Base-by-base conservation (phyloP, 2,113 vertebrate genomes). In the Zapornia atra region DNA sequence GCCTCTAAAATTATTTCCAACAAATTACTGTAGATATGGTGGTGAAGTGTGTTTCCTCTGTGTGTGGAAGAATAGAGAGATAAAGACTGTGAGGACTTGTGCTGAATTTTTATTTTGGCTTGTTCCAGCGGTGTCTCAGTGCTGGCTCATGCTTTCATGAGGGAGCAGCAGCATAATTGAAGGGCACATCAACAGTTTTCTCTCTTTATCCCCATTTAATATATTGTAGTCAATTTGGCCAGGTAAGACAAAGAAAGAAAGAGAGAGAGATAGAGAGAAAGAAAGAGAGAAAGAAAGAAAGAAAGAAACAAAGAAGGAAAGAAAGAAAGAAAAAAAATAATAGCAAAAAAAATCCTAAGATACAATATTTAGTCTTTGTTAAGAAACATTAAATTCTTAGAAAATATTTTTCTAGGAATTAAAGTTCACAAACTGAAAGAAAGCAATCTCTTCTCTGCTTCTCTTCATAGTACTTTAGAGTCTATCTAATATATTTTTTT, bases 1-100 rank as follows among this genome's bases (percentile, higher is more conserved):
- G 61, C 69, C 56, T 91, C 90, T 68, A 72, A 96, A 96, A 90
- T 78, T 86, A 92, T 69, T 57, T 88, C 19, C 15, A 26, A 80
- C 50, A 89, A 92, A 95, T 86, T 87, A 66, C 36, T 66, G 73
- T 44, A 75, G 73, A 72, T 87, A 82, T 3, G 46, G 34, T 57
- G 48, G 60, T 20, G 51, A 94, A 80, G 29, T 50, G 19, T 56
- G 12, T 26, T 72, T 85, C 61, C 38, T 87, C 28, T 86, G 61
- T 40, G 53, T 72, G 50, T 25, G n/a, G 59, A 96, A 92, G 54
- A 72, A 57, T 8, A 60, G 15, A 68, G 38, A 88, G 56, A 90
- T 50, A 94, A 95, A 75, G 68, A 15, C 48, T 86, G 22, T 54
- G n/a, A 88, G 53, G 44, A 82, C 44, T 19, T 65, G 54, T 0